Evolutionary conservation across 2,888 invertebrate species (phyloP).

Genomic region (Zele albiditarsus): DNA sequence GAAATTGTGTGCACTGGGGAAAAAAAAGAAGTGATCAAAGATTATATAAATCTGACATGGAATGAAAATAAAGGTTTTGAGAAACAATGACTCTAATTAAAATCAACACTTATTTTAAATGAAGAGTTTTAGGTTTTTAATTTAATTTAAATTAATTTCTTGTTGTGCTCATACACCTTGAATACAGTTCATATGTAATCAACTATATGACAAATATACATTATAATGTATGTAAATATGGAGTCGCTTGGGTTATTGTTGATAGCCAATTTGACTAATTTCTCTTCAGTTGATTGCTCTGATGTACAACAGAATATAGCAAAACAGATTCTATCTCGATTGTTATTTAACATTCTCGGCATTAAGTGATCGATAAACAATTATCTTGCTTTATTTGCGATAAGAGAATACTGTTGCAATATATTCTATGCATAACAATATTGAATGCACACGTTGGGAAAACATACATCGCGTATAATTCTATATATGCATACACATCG

Average conservation of each 20-base stretch:
- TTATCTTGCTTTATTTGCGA: constrained; percentile 32
- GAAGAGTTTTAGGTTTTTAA: too few species aligned
- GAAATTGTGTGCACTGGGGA: too few species aligned
- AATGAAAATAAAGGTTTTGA: too few species aligned
- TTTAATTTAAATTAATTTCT: too few species aligned
- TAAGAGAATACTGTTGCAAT: constrained; percentile 7
- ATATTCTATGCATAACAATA: background rate
- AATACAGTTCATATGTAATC: background rate
- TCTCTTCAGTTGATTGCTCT: too few species aligned
- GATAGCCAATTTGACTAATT: background rate
- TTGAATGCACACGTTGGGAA: background rate
- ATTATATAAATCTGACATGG: too few species aligned
- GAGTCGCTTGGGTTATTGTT: background rate
- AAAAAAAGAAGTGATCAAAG: too few species aligned
- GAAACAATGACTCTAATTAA: too few species aligned
- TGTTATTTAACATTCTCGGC: constrained; percentile 24
- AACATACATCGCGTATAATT: constrained; percentile 13
- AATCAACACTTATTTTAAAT: too few species aligned
- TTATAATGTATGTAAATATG: background rate
- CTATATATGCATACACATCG: background rate
- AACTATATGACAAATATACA: background rate
- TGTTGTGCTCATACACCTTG: too few species aligned
- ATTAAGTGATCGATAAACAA: constrained; percentile 41
- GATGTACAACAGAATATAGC: background rate
- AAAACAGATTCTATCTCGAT: constrained; percentile 27